phyloP scores from a whole-genome alignment of 64 coral and sea anemone species.

The Astreopora myriophthalma region DNA sequence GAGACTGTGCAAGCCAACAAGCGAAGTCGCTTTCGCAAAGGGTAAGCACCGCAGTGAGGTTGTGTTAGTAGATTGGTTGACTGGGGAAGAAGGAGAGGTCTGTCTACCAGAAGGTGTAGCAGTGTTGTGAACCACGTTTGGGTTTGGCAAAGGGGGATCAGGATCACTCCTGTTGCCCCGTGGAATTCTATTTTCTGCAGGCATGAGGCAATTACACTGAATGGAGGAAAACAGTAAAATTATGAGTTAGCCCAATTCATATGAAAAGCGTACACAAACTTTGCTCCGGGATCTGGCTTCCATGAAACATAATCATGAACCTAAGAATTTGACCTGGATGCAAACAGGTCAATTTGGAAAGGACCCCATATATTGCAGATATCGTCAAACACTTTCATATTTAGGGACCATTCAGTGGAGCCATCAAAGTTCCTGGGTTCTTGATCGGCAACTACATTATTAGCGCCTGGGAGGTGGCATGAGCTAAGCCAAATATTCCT shows the following conservation, averaged over 20 bases:
- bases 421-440: background rate
- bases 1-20: too few relatives aligned
- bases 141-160: too few relatives aligned
- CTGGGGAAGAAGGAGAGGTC: too few relatives aligned
- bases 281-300: background rate
- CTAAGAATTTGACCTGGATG: background rate
- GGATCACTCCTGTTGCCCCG: too few relatives aligned
- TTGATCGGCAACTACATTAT: background rate
- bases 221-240: too few relatives aligned
- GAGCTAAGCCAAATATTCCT: conserved; percentile 23
- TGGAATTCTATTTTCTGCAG: too few relatives aligned
- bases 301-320: background rate
- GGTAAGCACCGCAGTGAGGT: too few relatives aligned
- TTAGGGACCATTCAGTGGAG: background rate
- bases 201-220: too few relatives aligned
- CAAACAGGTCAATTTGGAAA: background rate
- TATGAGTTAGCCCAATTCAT: background rate
- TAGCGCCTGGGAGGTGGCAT: background rate
- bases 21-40: too few relatives aligned
- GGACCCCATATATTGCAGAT: background rate
- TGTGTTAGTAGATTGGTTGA: too few relatives aligned
- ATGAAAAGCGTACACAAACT: background rate
- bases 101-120: too few relatives aligned
- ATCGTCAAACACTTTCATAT: background rate
- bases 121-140: too few relatives aligned